Evolutionary conservation across 1,140 invertebrate species (phyloP).

Genomic region (Limonius californicus): DNA sequence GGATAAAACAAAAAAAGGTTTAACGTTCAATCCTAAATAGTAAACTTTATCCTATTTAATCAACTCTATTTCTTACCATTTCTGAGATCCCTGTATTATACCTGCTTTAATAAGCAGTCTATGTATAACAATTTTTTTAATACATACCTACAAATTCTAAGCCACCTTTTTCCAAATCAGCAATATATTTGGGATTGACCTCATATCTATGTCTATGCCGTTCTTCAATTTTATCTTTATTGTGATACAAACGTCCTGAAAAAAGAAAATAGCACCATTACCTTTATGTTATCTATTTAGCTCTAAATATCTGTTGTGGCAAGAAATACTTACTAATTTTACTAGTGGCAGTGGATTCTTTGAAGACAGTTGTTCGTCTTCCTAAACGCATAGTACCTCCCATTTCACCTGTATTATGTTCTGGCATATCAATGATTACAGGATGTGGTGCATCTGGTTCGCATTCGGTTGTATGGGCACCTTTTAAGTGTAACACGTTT

Average conservation of each 20-base stretch:
- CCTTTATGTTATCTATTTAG: too few relatives aligned
- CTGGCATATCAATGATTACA: constrained; percentile 98
- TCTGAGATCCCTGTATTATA: too few relatives aligned
- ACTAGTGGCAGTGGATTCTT: constrained; percentile 51
- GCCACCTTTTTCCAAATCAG: constrained; percentile 73
- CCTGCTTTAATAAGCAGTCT: too few relatives aligned
- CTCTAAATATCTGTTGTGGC: too few relatives aligned
- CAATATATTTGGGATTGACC: constrained; percentile 88
- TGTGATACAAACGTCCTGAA: constrained; percentile 79
- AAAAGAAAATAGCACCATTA: too few relatives aligned
- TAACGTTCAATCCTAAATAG: too few relatives aligned
- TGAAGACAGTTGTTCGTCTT: constrained; percentile 82
- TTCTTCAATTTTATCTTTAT: constrained; percentile 82
- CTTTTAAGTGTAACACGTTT: constrained; percentile 73
- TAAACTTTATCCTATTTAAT: too few relatives aligned
- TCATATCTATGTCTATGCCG: constrained; percentile 96
- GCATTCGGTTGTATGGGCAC: constrained; percentile 88
- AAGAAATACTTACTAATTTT: constrained; percentile 62
- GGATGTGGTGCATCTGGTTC: constrained; percentile 67
- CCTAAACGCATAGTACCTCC: constrained; percentile 99
- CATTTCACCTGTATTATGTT: constrained; percentile 88
- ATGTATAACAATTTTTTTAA: too few relatives aligned
- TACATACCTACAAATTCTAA: constrained; percentile 84
- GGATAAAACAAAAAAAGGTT: too few relatives aligned
- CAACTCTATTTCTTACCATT: too few relatives aligned